phyloP scores from a whole-genome alignment of 2,113 vertebrate species.

The Zosterops lateralis region DNA sequence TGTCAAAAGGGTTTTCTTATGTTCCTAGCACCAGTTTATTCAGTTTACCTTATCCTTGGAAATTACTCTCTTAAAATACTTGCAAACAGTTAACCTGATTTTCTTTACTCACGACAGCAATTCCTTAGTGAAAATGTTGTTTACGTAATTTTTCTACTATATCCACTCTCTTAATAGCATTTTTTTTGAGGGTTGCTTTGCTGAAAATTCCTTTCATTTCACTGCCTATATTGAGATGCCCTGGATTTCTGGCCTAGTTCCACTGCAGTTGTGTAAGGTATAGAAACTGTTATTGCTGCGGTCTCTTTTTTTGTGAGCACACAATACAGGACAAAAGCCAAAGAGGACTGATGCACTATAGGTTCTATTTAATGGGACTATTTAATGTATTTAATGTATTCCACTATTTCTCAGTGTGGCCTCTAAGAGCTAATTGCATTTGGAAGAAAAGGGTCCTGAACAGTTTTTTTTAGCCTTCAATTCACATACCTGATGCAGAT shows the following conservation, averaged over 20 bases:
- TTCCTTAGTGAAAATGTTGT: not conserved
- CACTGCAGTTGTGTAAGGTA: not conserved
- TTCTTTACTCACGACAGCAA: not conserved
- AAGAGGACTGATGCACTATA: not conserved
- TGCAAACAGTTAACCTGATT: not conserved
- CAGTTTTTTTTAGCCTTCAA: not conserved
- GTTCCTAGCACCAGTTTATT: not conserved
- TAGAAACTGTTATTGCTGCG: not conserved
- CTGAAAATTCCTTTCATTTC: not conserved
- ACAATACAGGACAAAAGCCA: not conserved
- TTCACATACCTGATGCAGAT: not conserved
- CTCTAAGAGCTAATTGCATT: not conserved
- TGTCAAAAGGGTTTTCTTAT: not conserved
- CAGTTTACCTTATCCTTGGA: not conserved
- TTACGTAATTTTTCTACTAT: not conserved
- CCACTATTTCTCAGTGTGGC: not conserved
- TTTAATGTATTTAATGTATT: not conserved
- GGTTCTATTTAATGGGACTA: not conserved
- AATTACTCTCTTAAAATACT: not conserved
- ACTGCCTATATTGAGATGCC: not conserved
- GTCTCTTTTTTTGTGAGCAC: not conserved
- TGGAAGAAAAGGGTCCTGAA: not conserved
- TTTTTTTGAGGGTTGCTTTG: not conserved
- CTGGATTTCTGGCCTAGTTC: constrained; percentile 33
- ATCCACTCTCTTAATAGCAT: not conserved